These are phyloP conservation scores for Arrhamphus sclerolepis DNA, from an alignment of 2,797 vertebrate species.

Conservation along the genomic window DNA sequence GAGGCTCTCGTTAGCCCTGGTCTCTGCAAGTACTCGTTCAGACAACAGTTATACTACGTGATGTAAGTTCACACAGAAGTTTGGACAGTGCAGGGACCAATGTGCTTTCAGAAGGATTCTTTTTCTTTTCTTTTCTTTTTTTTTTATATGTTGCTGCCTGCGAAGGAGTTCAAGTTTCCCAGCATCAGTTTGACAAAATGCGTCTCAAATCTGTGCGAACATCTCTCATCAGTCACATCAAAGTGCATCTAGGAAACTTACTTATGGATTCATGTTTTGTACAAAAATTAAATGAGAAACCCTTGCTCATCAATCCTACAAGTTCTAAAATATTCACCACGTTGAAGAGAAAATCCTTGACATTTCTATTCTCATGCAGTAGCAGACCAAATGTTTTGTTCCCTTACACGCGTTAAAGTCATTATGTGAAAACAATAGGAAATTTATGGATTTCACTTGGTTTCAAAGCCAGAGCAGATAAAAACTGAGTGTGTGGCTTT, in stretches of 20 bases:
- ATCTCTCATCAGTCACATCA: constrained; percentile 38
- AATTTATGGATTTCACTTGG: not conserved
- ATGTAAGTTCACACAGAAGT: constrained; percentile 15
- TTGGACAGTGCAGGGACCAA: constrained; percentile 1
- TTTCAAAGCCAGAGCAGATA: too few relatives aligned
- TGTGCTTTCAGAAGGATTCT: constrained; percentile 12
- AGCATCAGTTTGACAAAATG: constrained; percentile 36
- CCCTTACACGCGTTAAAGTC: constrained; percentile 2
- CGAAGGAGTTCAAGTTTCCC: constrained; percentile 26
- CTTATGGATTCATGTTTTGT: constrained; percentile 32
- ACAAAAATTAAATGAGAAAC: constrained; percentile 15
- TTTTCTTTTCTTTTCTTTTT: too few relatives aligned
- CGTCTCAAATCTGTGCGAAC: constrained; percentile 18
- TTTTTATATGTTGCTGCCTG: constrained; percentile 7
- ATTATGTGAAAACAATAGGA: constrained; percentile 18
- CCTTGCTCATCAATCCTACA: constrained; percentile 27
- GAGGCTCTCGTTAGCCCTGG: constrained; percentile 17
- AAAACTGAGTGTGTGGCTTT: too few relatives aligned
- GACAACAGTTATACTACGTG: constrained; percentile 21
- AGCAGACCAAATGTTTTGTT: constrained; percentile 16
- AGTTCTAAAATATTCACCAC: constrained; percentile 14
- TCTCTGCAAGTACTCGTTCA: constrained; percentile 24
- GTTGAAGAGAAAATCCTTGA: constrained; percentile 31
- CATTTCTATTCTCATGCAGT: constrained; percentile 27
- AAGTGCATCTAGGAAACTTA: constrained; percentile 27